Evolutionary conservation across 2,888 invertebrate genomes (phyloP).

Genomic region (Dastarcus helophoroides): DNA sequence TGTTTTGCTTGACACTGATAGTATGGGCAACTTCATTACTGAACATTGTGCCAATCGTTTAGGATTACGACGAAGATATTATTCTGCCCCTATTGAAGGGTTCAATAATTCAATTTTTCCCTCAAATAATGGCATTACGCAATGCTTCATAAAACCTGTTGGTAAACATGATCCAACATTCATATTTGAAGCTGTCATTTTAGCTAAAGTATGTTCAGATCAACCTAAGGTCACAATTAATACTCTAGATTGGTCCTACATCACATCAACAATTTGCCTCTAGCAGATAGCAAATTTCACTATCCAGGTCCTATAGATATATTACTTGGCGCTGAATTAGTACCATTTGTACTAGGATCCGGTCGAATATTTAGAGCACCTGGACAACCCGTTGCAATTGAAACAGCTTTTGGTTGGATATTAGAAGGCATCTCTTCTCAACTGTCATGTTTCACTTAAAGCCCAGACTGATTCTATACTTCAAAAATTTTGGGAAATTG

Average conservation of each 20-base stretch:
- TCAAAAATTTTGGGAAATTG: slow-evolving; percentile 6
- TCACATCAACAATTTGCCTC: slow-evolving; percentile 1
- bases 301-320: slow-evolving; percentile 5
- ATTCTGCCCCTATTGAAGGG: no score
- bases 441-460: slow-evolving; percentile 2
- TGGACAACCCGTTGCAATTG: slow-evolving; percentile 1
- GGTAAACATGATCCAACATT: slow-evolving; percentile 5
- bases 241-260: slow-evolving; percentile 1
- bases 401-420: slow-evolving; percentile 4
- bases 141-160: slow-evolving; percentile 4
- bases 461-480: slow-evolving; percentile 4
- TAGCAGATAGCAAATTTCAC: slow-evolving; percentile 3
- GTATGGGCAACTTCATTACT: no score
- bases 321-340: slow-evolving; percentile 5
- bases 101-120: no score
- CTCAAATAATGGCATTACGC: background rate
- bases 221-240: slow-evolving; percentile 2
- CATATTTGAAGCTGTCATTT: slow-evolving; percentile 4
- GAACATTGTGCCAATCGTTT: no score
- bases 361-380: slow-evolving; percentile 1
- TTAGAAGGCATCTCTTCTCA: no score
- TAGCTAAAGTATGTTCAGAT: slow-evolving; percentile 3
- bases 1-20: no score
- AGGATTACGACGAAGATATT: no score
- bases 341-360: slow-evolving; percentile 2